Base-by-base conservation (phyloP, 2,113 vertebrate species). In the Acanthisitta chloris region DNA sequence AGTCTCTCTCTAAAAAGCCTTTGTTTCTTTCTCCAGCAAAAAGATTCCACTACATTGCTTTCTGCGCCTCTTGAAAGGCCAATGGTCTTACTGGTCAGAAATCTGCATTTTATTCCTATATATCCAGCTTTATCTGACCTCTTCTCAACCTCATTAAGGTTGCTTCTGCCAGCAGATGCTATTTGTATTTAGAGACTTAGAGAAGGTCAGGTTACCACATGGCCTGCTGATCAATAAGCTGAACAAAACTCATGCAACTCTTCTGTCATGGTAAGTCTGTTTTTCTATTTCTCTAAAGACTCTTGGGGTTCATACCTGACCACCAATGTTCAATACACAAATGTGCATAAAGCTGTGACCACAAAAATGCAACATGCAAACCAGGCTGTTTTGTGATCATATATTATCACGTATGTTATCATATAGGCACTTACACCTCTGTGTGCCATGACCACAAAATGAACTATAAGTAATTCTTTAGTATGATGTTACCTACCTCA, bases 131-230 rank as follows among this genome's bases (percentile, higher is more conserved):
- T 80, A 96, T 82, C 36, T 91, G 70, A 21, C 33, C 40, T 51
- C 61, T 72, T n/a, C 34, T 82, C n/a, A 94, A 55, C 52, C 81
- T 86, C n/a, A 86, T 92, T 92, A 96, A 84, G 57, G 42, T 74
- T 58, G 29, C 21, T 86, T 81, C 65, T 92, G n/a, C 26, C 57
- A 92, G 61, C 86, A 94, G 93, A 94, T 90, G 71, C 61, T 89
- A 69, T 62, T 76, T 4, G 57, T 61, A 52, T 91, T 84, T 91
- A 91, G 58, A 25, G 33, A 54, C 49, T 85, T 91, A 82, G 48
- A 67, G 72, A 69, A 87, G 73, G 54, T 92, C 74, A 58, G 78
- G 42, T 80, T 96, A 48, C 78, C 70, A 85, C 87, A 61, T 82
- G 89, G 61, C 6, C 52, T 79, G 59, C 21, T 69, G 65, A 86